Evolutionary conservation across 2,797 vertebrate genomes (phyloP), one percentile per base, ranked within the genome.

Genomic region (Eupleurogrammus muticus): DNA sequence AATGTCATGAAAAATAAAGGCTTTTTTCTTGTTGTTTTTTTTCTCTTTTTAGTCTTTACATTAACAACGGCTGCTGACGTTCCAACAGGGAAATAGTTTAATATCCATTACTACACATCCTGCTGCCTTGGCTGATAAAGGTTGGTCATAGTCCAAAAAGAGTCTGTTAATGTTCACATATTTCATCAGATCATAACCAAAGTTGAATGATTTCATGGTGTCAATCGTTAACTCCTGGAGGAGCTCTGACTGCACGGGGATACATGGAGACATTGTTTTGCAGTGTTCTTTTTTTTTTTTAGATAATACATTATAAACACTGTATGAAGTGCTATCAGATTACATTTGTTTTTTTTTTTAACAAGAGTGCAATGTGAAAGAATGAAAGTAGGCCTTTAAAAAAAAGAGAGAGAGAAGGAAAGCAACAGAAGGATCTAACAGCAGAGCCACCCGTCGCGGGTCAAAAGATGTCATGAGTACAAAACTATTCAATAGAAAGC

Each of bases 1-100:
- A 61, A 87, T 83, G 75, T 87, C 87, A 86, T 80, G 76, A 86
- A 89, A 89, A 88, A 86, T 85, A 82, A 86, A 86, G 64, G 53
- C 66, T 71, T 69, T 28, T 56, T 55, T 59, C 35, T 58, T 28
- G 28, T 28, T 28, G 28, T 28, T 28, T 3, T 54, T 70, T 34
- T n/a, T 52, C 16, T 42, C 42, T 54, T 50, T 2, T 28, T 19
- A 51, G 53, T 17, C 38, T 68, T 86, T 83, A 89, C 76, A 83
- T 77, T 76, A 79, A 82, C 64, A 79, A 84, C 47, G 60, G 44
- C 81, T 73, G 75, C 75, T 57, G 76, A 80, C 66, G 70, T 78
- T 81, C 68, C 49, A 44, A 68, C 68, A 64, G 62, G 52, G 68
- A 75, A 70, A 80, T 75, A 44, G 40, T 50, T 75, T 75, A 19